These are phyloP conservation scores for Mechanitis messenoides DNA, from an alignment of 2,888 invertebrate species.

Conservation along the genomic window DNA sequence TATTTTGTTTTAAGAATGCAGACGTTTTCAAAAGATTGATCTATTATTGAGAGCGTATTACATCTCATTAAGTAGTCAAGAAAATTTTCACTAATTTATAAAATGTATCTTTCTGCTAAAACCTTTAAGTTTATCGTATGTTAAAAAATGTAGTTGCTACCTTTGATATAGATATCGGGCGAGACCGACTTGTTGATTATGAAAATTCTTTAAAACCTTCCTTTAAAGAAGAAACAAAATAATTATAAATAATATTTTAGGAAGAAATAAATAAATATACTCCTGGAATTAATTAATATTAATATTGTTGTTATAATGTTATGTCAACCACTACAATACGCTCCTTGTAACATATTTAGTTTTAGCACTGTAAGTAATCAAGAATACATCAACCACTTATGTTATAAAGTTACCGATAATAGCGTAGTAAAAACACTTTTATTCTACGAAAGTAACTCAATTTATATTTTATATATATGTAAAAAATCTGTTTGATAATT, in stretches of 20 bases:
- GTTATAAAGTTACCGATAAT: not conserved
- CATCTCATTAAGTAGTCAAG: no score
- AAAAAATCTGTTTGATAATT: not conserved
- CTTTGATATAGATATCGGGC: no score
- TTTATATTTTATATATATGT: not conserved
- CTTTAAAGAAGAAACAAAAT: not conserved
- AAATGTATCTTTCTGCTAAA: no score
- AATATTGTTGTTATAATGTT: not conserved
- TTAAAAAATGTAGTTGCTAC: no score
- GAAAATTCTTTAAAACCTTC: no score
- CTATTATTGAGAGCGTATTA: no score
- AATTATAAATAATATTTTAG: not conserved
- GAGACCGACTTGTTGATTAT: no score
- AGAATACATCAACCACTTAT: not conserved
- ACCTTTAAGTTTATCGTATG: no score
- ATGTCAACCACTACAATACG: not conserved
- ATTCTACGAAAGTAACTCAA: not conserved
- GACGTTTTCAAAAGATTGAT: no score
- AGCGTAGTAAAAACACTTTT: not conserved
- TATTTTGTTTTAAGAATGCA: no score
- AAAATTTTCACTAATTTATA: no score
- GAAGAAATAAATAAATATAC: not conserved
- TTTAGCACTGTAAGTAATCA: not conserved
- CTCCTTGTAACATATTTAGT: slow-evolving; percentile 2
- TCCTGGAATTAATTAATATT: not conserved